A percentile compares a stretch with the other conserved stretches of the same genome.
These are phyloP conservation scores for Drosophila basisetae DNA, from an alignment of 2,888 invertebrate species.

Conservation along the genomic window DNA sequence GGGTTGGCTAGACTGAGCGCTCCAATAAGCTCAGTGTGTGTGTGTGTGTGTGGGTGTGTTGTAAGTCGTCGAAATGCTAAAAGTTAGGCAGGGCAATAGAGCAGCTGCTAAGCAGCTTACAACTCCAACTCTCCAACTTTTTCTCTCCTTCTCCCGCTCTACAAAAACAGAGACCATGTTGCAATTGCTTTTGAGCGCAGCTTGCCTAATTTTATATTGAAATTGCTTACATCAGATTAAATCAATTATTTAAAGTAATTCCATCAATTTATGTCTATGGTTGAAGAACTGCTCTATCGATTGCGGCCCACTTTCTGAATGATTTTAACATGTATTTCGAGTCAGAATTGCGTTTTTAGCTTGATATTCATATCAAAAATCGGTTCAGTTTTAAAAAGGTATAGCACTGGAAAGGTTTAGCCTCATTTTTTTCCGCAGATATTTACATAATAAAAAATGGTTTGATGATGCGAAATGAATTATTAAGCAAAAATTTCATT, in stretches of 20 bases:
- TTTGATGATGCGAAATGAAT: background rate
- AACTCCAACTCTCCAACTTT: background rate
- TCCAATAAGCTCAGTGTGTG: constrained; percentile 1
- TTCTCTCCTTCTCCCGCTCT: background rate
- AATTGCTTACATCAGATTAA: constrained; percentile 29
- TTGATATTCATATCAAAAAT: background rate
- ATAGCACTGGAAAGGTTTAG: too few species aligned
- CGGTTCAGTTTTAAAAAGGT: background rate
- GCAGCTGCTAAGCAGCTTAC: constrained; percentile 69
- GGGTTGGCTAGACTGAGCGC: constrained; percentile 6
- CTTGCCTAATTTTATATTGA: constrained; percentile 58
- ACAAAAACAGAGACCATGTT: constrained; percentile 33
- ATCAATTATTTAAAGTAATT: background rate
- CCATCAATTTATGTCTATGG: too few species aligned
- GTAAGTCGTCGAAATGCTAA: constrained; percentile 73
- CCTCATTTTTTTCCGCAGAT: background rate
- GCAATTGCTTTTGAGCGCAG: constrained; percentile 43
- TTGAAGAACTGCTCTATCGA: too few species aligned
- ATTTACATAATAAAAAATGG: background rate
- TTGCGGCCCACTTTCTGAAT: too few species aligned
- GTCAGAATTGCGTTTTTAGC: too few species aligned
- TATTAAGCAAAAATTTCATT: background rate
- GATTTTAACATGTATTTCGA: too few species aligned
- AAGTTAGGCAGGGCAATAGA: constrained; percentile 72
- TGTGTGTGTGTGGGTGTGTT: constrained; percentile 8